phyloP scores from a whole-genome alignment of 2,888 invertebrate species.

The Noctua comes region DNA sequence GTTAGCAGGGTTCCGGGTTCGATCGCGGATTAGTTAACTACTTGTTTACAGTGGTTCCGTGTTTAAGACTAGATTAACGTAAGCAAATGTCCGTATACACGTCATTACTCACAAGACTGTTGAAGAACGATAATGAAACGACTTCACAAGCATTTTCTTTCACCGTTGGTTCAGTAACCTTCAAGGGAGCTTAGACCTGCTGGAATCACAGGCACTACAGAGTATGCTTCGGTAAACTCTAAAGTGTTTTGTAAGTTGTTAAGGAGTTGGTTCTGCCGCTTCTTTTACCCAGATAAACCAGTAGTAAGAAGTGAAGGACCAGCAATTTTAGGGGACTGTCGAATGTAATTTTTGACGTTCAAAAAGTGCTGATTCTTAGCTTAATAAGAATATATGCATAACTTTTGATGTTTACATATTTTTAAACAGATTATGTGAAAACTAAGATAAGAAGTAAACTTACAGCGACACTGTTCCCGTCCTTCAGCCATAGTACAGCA shows the following conservation, averaged over 20 bases:
- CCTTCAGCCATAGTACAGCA: conserved; percentile 94
- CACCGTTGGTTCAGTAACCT: background rate
- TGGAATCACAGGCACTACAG: background rate
- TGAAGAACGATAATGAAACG: background rate
- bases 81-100: background rate
- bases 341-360: background rate
- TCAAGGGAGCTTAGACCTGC: background rate
- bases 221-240: background rate
- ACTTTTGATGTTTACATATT: background rate
- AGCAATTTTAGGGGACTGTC: background rate
- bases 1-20: conserved; percentile 29
- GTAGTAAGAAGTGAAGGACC: background rate
- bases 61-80: conserved; percentile 10
- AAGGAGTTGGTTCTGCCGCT: background rate
- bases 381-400: no score
- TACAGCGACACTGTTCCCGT: conserved; percentile 95
- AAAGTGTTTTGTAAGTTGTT: background rate
- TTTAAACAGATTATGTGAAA: background rate
- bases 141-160: background rate
- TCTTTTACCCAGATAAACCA: background rate
- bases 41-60: conserved; percentile 23
- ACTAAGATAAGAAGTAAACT: conserved; percentile 75
- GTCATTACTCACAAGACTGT: background rate
- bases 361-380: no score
- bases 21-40: conserved; percentile 19